Percentiles rank a stretch among this genome's conserved stretches.
Conservation (phyloP, 2,113 vertebrate genomes). For the Grallaria varia region DNA sequence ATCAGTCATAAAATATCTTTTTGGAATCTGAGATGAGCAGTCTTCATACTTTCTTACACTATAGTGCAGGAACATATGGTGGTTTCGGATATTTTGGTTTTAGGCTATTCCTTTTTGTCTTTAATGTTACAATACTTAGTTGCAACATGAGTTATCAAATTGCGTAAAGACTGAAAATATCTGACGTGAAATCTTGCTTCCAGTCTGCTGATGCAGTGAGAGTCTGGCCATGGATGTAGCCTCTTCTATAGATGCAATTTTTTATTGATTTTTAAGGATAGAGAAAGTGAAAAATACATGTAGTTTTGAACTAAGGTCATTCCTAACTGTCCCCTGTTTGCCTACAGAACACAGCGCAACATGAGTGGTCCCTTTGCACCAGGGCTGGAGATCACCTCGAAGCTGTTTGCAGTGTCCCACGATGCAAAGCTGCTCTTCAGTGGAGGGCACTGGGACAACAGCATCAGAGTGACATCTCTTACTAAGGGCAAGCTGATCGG, state of each 20-base stretch:
- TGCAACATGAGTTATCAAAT: not conserved
- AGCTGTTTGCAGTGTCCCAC: constrained; percentile 90
- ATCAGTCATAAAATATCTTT: not conserved
- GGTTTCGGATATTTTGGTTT: not conserved
- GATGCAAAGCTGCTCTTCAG: constrained; percentile 97
- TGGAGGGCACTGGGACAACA: constrained; percentile 97
- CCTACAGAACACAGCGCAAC: constrained; percentile 85
- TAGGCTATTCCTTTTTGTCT: not conserved
- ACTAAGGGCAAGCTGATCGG: constrained; percentile 88
- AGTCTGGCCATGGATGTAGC: not conserved
- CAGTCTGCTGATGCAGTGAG: not conserved
- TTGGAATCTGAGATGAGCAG: not conserved
- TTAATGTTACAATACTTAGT: not conserved
- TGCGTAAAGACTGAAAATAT: not conserved
- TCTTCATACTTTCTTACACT: not conserved
- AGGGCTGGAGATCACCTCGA: constrained; percentile 82
- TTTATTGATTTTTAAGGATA: not conserved
- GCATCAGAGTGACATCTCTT: constrained; percentile 91
- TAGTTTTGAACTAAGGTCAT: not conserved
- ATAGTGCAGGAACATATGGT: not conserved
- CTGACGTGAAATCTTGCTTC: not conserved
- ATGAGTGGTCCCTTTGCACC: constrained; percentile 90
- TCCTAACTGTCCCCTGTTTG: constrained; percentile 30
- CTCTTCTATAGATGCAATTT: not conserved
- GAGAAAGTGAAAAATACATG: not conserved